Conservation (phyloP, 2,797 vertebrate species). For the Natrix natrix region DNA sequence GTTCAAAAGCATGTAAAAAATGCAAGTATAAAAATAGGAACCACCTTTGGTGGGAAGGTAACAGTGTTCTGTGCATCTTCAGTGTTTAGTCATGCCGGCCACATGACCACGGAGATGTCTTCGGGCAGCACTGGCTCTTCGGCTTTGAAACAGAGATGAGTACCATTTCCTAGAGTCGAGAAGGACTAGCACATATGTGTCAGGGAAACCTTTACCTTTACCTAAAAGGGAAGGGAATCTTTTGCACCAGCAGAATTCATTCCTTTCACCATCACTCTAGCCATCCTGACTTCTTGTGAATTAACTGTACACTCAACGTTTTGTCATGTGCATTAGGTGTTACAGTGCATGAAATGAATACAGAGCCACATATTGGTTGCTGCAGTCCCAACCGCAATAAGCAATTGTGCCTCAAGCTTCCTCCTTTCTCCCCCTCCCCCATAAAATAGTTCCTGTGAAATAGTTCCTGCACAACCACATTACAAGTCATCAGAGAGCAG, state of each 20-base stretch:
- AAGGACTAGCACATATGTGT: too few relatives aligned
- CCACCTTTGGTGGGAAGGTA: too few relatives aligned
- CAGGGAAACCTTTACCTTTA: too few relatives aligned
- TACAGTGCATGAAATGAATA: constrained; percentile 74
- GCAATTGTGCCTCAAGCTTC: constrained; percentile 62
- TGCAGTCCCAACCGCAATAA: constrained; percentile 58
- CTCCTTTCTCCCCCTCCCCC: not conserved
- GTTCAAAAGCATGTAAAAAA: too few relatives aligned
- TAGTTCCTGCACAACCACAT: constrained; percentile 66
- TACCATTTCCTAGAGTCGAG: too few relatives aligned
- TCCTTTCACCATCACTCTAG: not conserved
- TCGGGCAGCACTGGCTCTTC: too few relatives aligned
- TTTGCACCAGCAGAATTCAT: not conserved
- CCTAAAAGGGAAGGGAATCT: not conserved
- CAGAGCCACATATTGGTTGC: constrained; percentile 63
- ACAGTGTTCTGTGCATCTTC: too few relatives aligned
- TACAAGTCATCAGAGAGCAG: constrained; percentile 58
- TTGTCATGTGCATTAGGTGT: constrained; percentile 69
- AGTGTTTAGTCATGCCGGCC: too few relatives aligned
- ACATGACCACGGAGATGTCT: too few relatives aligned
- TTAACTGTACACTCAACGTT: constrained; percentile 66
- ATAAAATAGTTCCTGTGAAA: constrained; percentile 49
- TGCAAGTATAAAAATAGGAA: too few relatives aligned
- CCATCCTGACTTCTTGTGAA: constrained; percentile 52
- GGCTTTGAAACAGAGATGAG: too few relatives aligned